Percentiles rank a stretch among this genome's conserved stretches.
phyloP scores from a whole-genome alignment of 2,797 vertebrate species.

The Sebastes ruberrimus region DNA sequence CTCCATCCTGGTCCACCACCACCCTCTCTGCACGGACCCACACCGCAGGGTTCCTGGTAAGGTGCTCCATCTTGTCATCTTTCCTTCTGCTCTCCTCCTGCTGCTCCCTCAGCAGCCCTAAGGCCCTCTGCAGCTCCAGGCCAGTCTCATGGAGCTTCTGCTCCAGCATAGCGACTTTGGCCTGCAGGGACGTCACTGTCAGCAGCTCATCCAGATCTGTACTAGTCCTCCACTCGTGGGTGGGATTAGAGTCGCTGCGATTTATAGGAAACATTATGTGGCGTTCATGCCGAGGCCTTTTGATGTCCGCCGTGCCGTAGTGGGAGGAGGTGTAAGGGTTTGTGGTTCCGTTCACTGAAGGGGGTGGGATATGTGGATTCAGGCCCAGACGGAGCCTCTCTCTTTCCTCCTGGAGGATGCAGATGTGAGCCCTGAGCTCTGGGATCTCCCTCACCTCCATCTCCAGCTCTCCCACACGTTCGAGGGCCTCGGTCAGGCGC shows the following conservation, averaged over 20 bases:
- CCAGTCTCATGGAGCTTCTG: conserved; percentile 84
- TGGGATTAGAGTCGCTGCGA: conserved; percentile 28
- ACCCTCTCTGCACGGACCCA: conserved; percentile 71
- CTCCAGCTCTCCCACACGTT: conserved; percentile 81
- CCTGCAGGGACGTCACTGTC: conserved; percentile 78
- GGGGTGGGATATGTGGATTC: conserved; percentile 24
- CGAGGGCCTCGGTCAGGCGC: conserved; percentile 74
- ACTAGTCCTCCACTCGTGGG: conserved; percentile 73
- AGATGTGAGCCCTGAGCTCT: conserved; percentile 79
- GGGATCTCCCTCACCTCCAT: conserved; percentile 77
- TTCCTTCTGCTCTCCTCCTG: conserved; percentile 83
- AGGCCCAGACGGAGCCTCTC: conserved; percentile 64
- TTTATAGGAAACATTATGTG: conserved; percentile 36
- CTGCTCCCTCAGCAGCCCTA: conserved; percentile 82
- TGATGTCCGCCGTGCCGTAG: conserved; percentile 27
- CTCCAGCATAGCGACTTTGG: conserved; percentile 85
- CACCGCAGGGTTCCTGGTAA: conserved; percentile 73
- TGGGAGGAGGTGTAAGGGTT: conserved; percentile 6
- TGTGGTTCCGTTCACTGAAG: conserved; percentile 49
- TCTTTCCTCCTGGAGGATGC: conserved; percentile 77
- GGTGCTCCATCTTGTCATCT: conserved; percentile 83
- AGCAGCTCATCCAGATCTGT: conserved; percentile 72
- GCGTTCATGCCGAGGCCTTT: conserved; percentile 56
- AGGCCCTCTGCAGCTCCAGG: conserved; percentile 82
- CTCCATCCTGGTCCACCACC: conserved; percentile 33